Percentiles rank a stretch among this genome's conserved stretches.
phyloP scores from a whole-genome alignment of 1,140 invertebrate species.

The Bacillus rossius region DNA sequence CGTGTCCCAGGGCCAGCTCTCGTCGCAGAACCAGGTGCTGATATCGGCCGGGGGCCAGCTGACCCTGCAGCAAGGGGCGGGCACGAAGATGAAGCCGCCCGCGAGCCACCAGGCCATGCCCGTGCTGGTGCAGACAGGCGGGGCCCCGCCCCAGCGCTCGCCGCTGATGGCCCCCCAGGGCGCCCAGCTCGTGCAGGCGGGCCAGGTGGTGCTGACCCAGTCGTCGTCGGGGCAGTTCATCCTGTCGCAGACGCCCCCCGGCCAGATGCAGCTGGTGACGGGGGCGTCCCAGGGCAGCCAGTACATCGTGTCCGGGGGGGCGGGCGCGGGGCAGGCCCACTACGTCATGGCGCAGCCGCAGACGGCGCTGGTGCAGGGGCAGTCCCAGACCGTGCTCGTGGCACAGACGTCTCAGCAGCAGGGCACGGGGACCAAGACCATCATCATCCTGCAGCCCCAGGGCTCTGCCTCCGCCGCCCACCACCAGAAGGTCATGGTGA shows the following conservation, averaged over 20 bases:
- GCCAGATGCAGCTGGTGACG: constrained; percentile 34
- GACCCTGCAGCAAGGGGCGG: constrained; percentile 19
- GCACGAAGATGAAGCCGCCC: constrained; percentile 41
- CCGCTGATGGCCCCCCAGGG: constrained; percentile 29
- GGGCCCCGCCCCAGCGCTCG: constrained; percentile 23
- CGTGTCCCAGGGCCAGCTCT: constrained; percentile 33
- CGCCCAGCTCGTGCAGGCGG: constrained; percentile 5
- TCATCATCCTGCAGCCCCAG: constrained; percentile 65
- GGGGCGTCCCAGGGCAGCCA: constrained; percentile 43
- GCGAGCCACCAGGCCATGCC: constrained; percentile 41
- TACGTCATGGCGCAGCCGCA: constrained; percentile 59
- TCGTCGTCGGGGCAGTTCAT: constrained; percentile 47
- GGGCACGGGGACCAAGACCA: constrained; percentile 58
- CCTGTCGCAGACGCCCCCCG: constrained; percentile 35
- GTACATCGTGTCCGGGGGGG: constrained; percentile 49
- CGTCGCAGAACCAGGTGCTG: constrained; percentile 21
- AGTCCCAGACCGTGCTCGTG: constrained; percentile 55
- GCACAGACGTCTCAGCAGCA: constrained; percentile 57
- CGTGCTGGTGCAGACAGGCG: constrained; percentile 42
- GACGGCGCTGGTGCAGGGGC: constrained; percentile 50
- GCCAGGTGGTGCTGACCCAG: constrained; percentile 34
- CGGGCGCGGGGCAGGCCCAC: constrained; percentile 44
- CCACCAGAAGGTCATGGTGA: constrained; percentile 51
- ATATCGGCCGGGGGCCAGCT: constrained; percentile 15
- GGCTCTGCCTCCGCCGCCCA: constrained; percentile 31